Conservation (phyloP, 2,113 vertebrate genomes). For the Dicentrarchus labrax region DNA sequence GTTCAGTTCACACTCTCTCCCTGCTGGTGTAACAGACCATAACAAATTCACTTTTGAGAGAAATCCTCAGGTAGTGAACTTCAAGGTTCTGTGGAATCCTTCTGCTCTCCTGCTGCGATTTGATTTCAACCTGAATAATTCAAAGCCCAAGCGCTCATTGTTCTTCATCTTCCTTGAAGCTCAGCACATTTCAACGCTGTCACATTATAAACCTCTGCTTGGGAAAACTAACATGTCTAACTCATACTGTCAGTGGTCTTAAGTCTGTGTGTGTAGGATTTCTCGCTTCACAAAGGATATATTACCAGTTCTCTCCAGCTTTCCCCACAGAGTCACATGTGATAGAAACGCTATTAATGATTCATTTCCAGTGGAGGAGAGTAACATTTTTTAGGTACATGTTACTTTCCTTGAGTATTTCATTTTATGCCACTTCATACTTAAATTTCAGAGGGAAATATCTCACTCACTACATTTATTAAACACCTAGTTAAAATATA, state of each 20-base stretch:
- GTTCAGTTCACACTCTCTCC: not conserved
- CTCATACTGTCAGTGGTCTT: too few species aligned
- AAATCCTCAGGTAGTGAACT: conserved; percentile 27
- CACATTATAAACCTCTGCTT: not conserved
- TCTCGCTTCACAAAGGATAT: not conserved
- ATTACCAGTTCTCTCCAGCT: not conserved
- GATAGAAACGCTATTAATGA: not conserved
- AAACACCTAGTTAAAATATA: not conserved
- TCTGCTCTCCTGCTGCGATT: conserved; percentile 17
- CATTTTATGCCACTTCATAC: not conserved
- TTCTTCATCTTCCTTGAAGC: conserved; percentile 15
- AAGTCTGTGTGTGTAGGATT: not conserved
- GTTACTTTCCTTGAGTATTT: not conserved
- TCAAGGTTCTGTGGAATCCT: not conserved
- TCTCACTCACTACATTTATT: not conserved
- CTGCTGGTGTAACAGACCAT: not conserved
- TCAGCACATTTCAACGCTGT: conserved; percentile 25
- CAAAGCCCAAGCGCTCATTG: conserved; percentile 7
- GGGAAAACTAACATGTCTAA: conserved; percentile 7
- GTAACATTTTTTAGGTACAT: not conserved
- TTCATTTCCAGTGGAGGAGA: not conserved
- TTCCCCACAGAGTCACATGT: not conserved
- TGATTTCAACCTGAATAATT: conserved; percentile 25
- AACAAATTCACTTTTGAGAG: conserved; percentile 5
- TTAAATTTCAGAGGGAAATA: not conserved